Conservation (phyloP, 1,140 invertebrate species). For the Amphibalanus amphitrite region DNA sequence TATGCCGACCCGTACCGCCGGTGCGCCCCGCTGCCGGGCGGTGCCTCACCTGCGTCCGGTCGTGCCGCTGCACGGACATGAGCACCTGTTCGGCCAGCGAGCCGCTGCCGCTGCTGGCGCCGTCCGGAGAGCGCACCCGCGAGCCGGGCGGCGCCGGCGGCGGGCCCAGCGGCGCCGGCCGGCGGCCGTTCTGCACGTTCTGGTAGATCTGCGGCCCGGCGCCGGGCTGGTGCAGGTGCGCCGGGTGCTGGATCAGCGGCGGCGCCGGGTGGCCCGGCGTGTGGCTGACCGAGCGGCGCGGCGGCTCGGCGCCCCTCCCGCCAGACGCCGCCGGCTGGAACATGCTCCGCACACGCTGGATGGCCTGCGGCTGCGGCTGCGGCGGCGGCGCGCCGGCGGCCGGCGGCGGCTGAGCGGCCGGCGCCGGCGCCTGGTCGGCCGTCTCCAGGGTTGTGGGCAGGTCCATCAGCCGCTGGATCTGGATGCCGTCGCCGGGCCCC, state of each 20-base stretch:
- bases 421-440: conserved; percentile 36
- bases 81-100: conserved; percentile 6
- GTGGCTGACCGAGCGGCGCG: conserved; percentile 23
- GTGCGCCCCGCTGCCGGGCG: too few species aligned
- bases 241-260: conserved; percentile 7
- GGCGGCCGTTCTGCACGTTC: conserved; percentile 20
- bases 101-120: conserved; percentile 12
- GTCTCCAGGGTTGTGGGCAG: conserved; percentile 70
- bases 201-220: conserved; percentile 12
- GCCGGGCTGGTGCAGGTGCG: conserved; percentile 10
- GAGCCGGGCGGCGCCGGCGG: conserved; percentile 18
- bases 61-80: conserved; percentile 6
- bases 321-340: conserved; percentile 23
- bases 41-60: conserved; percentile 14
- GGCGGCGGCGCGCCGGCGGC: background rate
- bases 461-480: conserved; percentile 81
- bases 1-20: too few species aligned
- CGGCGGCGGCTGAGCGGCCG: background rate
- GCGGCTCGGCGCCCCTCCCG: conserved; percentile 20
- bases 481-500: conserved; percentile 89
- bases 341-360: conserved; percentile 27
- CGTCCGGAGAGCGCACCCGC: conserved; percentile 13
- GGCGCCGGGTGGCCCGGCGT: conserved; percentile 18
- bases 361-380: conserved; percentile 12
- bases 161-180: conserved; percentile 19